Conservation (phyloP, 1,140 invertebrate species). For the Caenorhabditis inopinata region DNA sequence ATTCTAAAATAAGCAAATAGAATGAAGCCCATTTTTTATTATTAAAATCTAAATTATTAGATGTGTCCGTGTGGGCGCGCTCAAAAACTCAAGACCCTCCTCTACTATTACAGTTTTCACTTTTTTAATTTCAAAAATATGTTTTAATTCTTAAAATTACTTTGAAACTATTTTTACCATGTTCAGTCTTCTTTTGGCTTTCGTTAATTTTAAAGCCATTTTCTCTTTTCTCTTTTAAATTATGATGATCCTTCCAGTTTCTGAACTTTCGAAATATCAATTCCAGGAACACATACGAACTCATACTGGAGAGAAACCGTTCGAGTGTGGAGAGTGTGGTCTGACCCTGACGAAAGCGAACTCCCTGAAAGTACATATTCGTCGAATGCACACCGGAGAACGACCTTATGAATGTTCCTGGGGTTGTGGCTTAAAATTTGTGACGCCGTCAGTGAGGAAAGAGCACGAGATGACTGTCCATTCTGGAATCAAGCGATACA, state of each 20-base stretch:
- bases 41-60: too few relatives aligned
- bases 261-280: too few relatives aligned
- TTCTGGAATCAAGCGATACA: conserved; percentile 35
- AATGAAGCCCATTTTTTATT: too few relatives aligned
- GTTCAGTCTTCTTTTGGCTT: too few relatives aligned
- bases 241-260: neutral
- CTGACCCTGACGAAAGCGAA: neutral
- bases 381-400: conserved; percentile 29
- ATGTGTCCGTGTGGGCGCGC: too few relatives aligned
- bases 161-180: too few relatives aligned
- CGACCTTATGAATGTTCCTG: conserved; percentile 32
- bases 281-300: conserved; percentile 42
- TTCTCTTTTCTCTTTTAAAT: neutral
- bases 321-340: conserved; percentile 36
- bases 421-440: conserved; percentile 33
- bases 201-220: too few relatives aligned
- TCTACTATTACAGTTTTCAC: too few relatives aligned
- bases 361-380: conserved; percentile 29
- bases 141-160: too few relatives aligned
- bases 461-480: conserved; percentile 45
- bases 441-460: conserved; percentile 1
- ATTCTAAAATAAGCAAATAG: too few relatives aligned
- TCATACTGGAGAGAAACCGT: conserved; percentile 49
- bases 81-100: too few relatives aligned
- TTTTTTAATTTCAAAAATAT: too few relatives aligned